Conservation (phyloP, 2,113 vertebrate species). For the Argyrosomus japonicus region DNA sequence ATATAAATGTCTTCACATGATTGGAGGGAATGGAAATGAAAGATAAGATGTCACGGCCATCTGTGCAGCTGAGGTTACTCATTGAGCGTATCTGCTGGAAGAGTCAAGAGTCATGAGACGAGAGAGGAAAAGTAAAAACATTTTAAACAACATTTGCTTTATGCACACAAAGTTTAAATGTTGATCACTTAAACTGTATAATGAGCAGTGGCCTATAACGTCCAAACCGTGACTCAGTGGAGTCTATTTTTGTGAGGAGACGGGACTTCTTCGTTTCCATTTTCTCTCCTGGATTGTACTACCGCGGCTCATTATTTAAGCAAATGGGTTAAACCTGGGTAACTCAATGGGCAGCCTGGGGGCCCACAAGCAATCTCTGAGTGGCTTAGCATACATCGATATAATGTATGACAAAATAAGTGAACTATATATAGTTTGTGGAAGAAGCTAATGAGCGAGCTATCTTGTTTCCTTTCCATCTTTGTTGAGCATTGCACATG, state of each 20-base stretch:
- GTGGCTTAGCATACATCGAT: too few relatives aligned
- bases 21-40: neutral
- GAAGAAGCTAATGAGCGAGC: too few relatives aligned
- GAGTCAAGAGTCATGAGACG: conserved; percentile 1
- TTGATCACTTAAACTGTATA: neutral
- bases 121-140: neutral
- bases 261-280: neutral
- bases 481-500: too few relatives aligned
- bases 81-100: neutral
- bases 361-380: too few relatives aligned
- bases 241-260: neutral
- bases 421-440: too few relatives aligned
- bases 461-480: too few relatives aligned
- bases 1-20: neutral
- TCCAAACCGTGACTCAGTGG: neutral
- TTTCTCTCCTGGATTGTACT: neutral
- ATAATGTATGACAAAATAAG: too few relatives aligned
- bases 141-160: neutral
- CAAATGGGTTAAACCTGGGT: neutral
- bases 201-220: neutral
- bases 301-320: neutral
- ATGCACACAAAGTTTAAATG: neutral
- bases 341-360: too few relatives aligned
- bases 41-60: neutral
- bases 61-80: neutral